Conservation (phyloP, 2,113 vertebrate genomes). For the Lagopus muta region DNA sequence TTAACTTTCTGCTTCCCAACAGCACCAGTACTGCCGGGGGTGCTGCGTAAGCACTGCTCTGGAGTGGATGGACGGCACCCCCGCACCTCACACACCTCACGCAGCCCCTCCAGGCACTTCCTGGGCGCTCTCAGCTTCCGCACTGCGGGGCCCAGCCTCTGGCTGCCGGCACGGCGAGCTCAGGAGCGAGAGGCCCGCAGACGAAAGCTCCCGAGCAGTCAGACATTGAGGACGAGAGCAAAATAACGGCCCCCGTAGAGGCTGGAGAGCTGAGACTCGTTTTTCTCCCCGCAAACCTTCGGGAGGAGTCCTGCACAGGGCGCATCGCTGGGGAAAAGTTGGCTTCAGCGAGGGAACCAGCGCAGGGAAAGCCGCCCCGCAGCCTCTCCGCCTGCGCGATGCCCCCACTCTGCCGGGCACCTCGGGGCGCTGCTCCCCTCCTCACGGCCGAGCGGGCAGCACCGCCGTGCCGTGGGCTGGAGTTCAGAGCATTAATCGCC, state of each 20-base stretch:
- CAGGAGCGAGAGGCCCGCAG: conserved; percentile 87
- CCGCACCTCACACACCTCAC: not conserved
- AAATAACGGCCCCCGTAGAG: conserved; percentile 64
- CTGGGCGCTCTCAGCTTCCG: not conserved
- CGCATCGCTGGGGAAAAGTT: conserved; percentile 12
- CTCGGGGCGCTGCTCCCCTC: conserved; percentile 29
- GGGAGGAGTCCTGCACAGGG: conserved; percentile 1
- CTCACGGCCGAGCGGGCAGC: conserved; percentile 14
- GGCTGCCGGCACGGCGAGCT: conserved; percentile 70
- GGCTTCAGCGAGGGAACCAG: not conserved
- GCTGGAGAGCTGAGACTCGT: conserved; percentile 53
- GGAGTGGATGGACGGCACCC: not conserved
- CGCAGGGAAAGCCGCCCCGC: not conserved
- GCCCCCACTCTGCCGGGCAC: not conserved
- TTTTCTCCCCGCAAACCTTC: not conserved
- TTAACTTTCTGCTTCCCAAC: not conserved
- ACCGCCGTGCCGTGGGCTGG: not conserved
- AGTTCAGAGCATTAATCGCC: not conserved
- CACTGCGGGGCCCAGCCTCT: not conserved
- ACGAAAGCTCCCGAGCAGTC: conserved; percentile 80
- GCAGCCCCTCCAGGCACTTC: not conserved
- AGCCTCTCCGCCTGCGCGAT: not conserved
- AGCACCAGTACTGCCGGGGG: not conserved
- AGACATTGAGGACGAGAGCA: conserved; percentile 68
- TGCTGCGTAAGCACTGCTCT: not conserved